Base-by-base conservation (phyloP, 2,888 invertebrate genomes). In the Apodemia zela region DNA sequence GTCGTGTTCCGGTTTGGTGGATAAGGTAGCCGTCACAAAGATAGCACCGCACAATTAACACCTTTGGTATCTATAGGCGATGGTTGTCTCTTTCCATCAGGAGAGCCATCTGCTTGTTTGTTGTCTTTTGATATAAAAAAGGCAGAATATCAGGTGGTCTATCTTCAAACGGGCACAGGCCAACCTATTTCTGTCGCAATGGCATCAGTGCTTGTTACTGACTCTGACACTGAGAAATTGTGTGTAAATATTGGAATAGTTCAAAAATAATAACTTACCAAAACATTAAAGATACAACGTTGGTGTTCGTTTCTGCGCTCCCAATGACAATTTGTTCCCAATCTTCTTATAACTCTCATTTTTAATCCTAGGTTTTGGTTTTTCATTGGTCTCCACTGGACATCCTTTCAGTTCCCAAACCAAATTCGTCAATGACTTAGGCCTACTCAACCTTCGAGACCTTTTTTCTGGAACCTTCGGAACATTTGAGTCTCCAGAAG, bases 371-470 rank as follows among this genome's bases (percentile, higher is more conserved):
- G 82, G 77, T 84, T 91, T 92, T 77, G 90, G 87, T 80, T 91
- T 92, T 69, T 92, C 91, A 65, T 75, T 78, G 69, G 84, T 69
- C 69, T 89, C 88, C 45, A 84, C 84, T 11, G 91, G 91, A 75
- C 89, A 90, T 0, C 91, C 92, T 69, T 91, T 89, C 69, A 94
- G 78, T 81, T 97, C 96, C 97, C 97, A 97, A 68, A 97, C 97
- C 76, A 97, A 93, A 88, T 97, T 97, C 68, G 97, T 97, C 78
- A 97, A 89, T 66, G 97, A 97, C 73, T 97, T 94, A 62, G 97
- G 97, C 78, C 97, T 93, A 74, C 96, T 96, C 66, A 97, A 84
- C 76, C 95, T 95, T 73, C 96, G 93, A 62, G 95, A 96, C 77
- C 96, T 93, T 81, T 97, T 97, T 78, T 97, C 97, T 63, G 96